phyloP scores from a whole-genome alignment of 2,797 vertebrate species.

The Crenuchus spilurus region DNA sequence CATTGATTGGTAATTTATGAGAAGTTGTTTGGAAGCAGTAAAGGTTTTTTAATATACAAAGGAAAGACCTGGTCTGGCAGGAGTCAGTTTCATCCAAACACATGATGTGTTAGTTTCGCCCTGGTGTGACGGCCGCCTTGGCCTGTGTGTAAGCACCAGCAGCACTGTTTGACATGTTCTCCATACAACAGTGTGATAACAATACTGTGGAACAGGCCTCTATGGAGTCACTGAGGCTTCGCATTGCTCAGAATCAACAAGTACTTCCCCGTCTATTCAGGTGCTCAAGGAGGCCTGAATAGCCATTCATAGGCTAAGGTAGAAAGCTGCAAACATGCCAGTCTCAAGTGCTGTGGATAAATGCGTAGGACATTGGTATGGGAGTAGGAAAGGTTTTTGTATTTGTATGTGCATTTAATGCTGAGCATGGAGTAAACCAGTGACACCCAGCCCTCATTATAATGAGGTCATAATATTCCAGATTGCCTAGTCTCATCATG shows the following conservation, averaged over 20 bases:
- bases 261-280: conserved; percentile 47
- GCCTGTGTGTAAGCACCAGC: neutral
- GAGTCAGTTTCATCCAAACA: conserved; percentile 5
- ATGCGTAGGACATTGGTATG: conserved; percentile 24
- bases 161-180: conserved; percentile 24
- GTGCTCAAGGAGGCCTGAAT: conserved; percentile 35
- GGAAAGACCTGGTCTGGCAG: neutral
- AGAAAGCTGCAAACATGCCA: conserved; percentile 34
- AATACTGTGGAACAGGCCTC: neutral
- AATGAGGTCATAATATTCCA: conserved; percentile 40
- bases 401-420: conserved; percentile 28
- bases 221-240: conserved; percentile 25
- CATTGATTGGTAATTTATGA: conserved; percentile 4
- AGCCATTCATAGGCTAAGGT: conserved; percentile 20
- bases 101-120: neutral
- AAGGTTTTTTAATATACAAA: conserved; percentile 33
- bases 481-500: conserved; percentile 14
- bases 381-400: conserved; percentile 17
- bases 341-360: conserved; percentile 19
- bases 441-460: conserved; percentile 30
- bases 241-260: conserved; percentile 34
- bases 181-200: conserved; percentile 40
- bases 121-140: neutral
- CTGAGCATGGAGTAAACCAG: conserved; percentile 26
- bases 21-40: neutral